phyloP scores from a whole-genome alignment of 2,797 vertebrate genomes.

The Hybognathus amarus region DNA sequence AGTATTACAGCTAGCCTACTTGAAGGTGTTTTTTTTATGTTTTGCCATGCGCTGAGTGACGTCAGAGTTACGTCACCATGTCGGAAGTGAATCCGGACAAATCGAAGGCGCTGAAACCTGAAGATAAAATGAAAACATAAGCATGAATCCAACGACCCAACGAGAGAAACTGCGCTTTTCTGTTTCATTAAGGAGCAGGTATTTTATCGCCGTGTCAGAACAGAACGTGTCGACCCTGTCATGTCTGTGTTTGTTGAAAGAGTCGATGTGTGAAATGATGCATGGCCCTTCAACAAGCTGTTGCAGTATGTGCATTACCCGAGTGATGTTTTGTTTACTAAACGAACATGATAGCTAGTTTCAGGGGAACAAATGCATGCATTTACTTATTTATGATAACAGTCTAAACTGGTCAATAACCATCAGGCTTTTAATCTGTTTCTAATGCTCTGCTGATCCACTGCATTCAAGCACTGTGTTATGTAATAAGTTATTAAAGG shows the following conservation, averaged over 20 bases:
- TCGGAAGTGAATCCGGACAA: constrained; percentile 39
- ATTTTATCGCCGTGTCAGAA: constrained; percentile 1
- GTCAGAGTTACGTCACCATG: constrained; percentile 23
- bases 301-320: neutral
- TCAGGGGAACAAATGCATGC: neutral
- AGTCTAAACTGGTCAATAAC: neutral
- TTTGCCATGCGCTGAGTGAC: constrained; percentile 7
- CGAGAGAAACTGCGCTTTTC: neutral
- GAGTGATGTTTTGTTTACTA: neutral
- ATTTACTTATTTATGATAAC: neutral
- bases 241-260: neutral
- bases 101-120: constrained; percentile 1
- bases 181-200: constrained; percentile 36
- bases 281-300: constrained; percentile 9
- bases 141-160: neutral
- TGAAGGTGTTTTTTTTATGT: too few relatives aligned
- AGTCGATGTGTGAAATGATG: neutral
- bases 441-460: neutral
- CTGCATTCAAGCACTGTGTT: neutral
- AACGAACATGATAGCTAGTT: neutral
- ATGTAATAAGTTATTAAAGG: neutral
- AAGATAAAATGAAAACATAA: constrained; percentile 19
- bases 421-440: neutral
- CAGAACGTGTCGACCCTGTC: neutral
- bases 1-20: too few relatives aligned